A percentile compares a stretch with the other conserved stretches of the same genome.
Evolutionary conservation across 1,140 invertebrate species (phyloP).

Genomic region (Zaprionus lachaisei): DNA sequence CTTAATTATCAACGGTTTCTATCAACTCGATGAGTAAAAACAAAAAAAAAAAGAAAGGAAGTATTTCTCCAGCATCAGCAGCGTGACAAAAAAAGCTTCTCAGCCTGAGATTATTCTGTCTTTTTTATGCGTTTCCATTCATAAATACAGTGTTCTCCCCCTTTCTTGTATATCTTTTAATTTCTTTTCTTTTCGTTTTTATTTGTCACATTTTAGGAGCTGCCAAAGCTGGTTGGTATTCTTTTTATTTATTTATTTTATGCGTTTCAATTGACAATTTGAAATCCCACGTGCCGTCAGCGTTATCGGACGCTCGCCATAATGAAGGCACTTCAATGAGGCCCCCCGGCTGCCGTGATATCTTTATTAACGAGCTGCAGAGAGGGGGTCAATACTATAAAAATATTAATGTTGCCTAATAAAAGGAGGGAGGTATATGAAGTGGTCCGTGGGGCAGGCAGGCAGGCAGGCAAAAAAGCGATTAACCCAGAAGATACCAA

Average conservation of each 20-base stretch:
- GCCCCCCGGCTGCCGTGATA: constrained; percentile 45
- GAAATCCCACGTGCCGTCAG: background rate
- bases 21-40: no score
- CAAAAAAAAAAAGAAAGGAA: no score
- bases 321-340: constrained; percentile 28
- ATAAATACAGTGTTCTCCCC: background rate
- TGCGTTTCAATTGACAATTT: constrained; percentile 25
- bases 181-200: background rate
- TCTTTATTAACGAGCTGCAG: constrained; percentile 69
- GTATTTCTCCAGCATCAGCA: background rate
- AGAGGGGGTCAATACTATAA: constrained; percentile 58
- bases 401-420: constrained; percentile 74
- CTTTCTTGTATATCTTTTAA: background rate
- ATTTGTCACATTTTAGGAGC: background rate
- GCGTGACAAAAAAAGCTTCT: background rate
- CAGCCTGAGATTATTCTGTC: background rate
- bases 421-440: constrained; percentile 50
- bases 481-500: constrained; percentile 64
- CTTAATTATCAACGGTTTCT: no score
- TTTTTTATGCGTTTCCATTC: background rate
- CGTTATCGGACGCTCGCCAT: constrained; percentile 19
- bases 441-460: background rate
- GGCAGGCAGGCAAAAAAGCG: constrained; percentile 67
- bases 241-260: constrained; percentile 23
- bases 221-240: background rate